These are phyloP conservation scores for Steromphala cineraria DNA, from an alignment of 2,888 invertebrate genomes.

Conservation along the genomic window DNA sequence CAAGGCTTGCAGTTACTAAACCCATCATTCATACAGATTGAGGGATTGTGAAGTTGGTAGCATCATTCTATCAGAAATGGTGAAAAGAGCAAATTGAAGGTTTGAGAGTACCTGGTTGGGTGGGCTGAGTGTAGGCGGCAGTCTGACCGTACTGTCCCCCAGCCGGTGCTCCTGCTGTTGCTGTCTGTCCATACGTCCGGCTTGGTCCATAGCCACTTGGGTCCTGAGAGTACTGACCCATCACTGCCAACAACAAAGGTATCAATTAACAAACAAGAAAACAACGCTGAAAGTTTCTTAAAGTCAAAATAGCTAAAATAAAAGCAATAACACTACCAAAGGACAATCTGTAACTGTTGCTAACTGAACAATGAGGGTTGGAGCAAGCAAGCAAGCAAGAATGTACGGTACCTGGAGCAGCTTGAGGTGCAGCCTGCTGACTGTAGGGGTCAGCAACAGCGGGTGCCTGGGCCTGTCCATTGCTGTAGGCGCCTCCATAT, in stretches of 20 bases:
- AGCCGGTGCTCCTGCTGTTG: constrained; percentile 8
- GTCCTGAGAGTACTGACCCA: constrained; percentile 36
- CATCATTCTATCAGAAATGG: neutral
- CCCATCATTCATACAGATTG: too few species aligned
- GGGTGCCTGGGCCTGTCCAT: constrained; percentile 23
- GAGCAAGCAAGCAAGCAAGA: neutral
- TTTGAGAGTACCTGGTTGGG: neutral
- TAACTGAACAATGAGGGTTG: too few species aligned
- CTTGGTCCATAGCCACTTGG: constrained; percentile 38
- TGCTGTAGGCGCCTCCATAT: constrained; percentile 11
- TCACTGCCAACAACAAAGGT: constrained; percentile 36
- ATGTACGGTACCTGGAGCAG: neutral
- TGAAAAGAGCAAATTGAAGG: neutral
- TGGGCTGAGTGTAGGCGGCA: neutral
- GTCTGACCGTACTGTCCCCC: constrained; percentile 5
- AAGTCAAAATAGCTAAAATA: too few species aligned
- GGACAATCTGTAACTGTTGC: too few species aligned
- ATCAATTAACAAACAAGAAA: too few species aligned
- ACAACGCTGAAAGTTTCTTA: too few species aligned
- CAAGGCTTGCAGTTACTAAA: too few species aligned
- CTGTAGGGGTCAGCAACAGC: constrained; percentile 23
- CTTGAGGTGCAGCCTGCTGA: neutral
- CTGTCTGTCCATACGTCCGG: constrained; percentile 33
- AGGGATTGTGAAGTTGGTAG: too few species aligned
- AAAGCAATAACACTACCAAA: too few species aligned